Evolutionary conservation across 2,113 vertebrate genomes (phyloP), one percentile per base, ranked within the genome.

Genomic region (Zosterops japonicus): DNA sequence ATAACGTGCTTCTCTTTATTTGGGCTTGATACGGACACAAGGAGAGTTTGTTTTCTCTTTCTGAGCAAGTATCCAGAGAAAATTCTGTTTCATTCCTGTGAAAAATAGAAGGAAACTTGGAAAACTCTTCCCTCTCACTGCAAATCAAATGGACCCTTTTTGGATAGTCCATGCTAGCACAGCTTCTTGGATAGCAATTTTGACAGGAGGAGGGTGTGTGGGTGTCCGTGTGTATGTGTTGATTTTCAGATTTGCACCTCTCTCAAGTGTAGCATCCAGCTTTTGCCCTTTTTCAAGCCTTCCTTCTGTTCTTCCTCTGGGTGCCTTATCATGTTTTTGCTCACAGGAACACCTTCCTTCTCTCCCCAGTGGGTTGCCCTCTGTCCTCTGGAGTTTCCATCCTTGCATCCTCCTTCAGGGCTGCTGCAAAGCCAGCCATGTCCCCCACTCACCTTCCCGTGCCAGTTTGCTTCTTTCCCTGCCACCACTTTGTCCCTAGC

Each of bases 391-490:
- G 74, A 71, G 70, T 35, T n/a, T 59, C 47, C 71, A 80, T 64
- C 67, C 68, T 67, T 83, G 60, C 42, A 79, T 59, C 57, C 46
- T 11, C 6, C 41, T 61, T 67, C 36, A 55, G 59, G 47, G 75
- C 84, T 90, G 42, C 27, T 90, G 82, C 76, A 56, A 81, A 86
- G 44, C 69, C 27, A 11, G 35, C 69, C 82, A 41, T 47, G 93
- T 94, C 69, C 77, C 80, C 17, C 12, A 1, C 76, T 94, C 84
- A 93, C 64, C 88, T 71, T 53, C 56, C 31, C 0, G 3, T 94
- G 74, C 92, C 80, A 72, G 72, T 90, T 94, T 87, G 35, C 59
- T 84, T 78, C 93, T 87, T 90, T 79, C 80, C 72, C 57, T 92
- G 69, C 87, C 76, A 50, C 90, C 61, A 20, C 72, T 87, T 90